A percentile compares a stretch with the other conserved stretches of the same genome.
Conservation (phyloP, 2,797 vertebrate genomes). For the Sylvilagus floridanus region DNA sequence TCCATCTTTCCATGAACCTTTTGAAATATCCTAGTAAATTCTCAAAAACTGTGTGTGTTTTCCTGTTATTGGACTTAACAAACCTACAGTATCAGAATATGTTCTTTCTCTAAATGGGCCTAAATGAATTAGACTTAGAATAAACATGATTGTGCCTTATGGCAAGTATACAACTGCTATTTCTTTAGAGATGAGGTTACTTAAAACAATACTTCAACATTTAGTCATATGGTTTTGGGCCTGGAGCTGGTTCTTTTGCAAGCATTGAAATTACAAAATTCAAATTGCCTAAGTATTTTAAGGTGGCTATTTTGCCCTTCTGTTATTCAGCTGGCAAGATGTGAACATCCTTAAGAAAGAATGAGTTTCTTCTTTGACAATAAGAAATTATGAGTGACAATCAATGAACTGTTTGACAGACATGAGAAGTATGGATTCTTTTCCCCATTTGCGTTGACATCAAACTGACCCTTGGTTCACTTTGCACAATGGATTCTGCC, state of each 20-base stretch:
- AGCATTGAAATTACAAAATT: slow-evolving; percentile 31
- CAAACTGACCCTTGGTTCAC: slow-evolving; percentile 5
- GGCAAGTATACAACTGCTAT: not conserved
- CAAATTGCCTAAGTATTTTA: not conserved
- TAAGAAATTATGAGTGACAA: slow-evolving; percentile 33
- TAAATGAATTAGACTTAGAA: not conserved
- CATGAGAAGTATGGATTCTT: slow-evolving; percentile 40
- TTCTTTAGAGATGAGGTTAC: not conserved
- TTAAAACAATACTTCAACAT: not conserved
- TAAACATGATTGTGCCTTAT: not conserved
- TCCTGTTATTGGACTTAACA: not conserved
- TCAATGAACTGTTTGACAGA: slow-evolving; percentile 28
- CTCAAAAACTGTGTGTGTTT: not conserved
- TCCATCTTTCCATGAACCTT: too few relatives aligned
- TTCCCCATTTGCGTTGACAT: not conserved
- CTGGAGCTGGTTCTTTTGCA: not conserved
- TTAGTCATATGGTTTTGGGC: not conserved
- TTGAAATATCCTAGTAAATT: not conserved
- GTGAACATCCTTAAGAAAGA: not conserved
- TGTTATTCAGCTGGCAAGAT: slow-evolving; percentile 8
- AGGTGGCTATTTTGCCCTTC: not conserved
- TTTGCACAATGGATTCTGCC: not conserved
- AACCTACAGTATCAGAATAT: not conserved
- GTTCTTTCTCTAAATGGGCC: not conserved
- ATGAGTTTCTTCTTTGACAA: not conserved